A percentile compares a stretch with the other conserved stretches of the same genome.
Conservation (phyloP, 2,888 invertebrate genomes). For the Plutella xylostella region DNA sequence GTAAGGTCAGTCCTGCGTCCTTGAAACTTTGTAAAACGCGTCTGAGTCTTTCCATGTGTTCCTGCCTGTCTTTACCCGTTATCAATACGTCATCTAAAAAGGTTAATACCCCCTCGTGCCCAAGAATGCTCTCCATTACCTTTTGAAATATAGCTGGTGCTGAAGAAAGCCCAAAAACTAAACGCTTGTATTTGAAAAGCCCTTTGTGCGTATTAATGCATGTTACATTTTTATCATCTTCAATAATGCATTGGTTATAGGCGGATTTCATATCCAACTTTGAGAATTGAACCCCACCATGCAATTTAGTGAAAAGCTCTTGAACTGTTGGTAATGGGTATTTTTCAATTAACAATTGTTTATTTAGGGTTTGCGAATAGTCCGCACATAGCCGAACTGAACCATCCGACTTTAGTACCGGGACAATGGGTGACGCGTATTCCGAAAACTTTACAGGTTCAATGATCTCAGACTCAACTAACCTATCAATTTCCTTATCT, state of each 20-base stretch:
- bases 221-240: conserved; percentile 8
- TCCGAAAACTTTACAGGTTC: too few relatives aligned
- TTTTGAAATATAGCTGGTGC: conserved; percentile 15
- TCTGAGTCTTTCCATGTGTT: background rate
- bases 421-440: too few relatives aligned
- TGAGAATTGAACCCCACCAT: conserved; percentile 10
- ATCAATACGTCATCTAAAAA: conserved; percentile 14
- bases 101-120: conserved; percentile 8
- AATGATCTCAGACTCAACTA: too few relatives aligned
- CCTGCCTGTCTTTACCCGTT: conserved; percentile 1
- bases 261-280: conserved; percentile 11
- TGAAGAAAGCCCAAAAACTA: conserved; percentile 12
- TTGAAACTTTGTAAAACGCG: background rate
- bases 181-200: conserved; percentile 10
- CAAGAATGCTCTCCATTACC: conserved; percentile 6
- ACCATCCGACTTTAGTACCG: background rate
- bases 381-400: background rate
- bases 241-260: conserved; percentile 11
- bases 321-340: conserved; percentile 3
- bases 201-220: conserved; percentile 14
- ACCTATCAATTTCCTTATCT: too few relatives aligned
- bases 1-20: conserved; percentile 3
- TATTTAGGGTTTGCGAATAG: conserved; percentile 8
- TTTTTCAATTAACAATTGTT: conserved; percentile 9
- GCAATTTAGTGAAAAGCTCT: conserved; percentile 11